Conservation (phyloP, 2,797 vertebrate species). For the Tokudaia muenninki region DNA sequence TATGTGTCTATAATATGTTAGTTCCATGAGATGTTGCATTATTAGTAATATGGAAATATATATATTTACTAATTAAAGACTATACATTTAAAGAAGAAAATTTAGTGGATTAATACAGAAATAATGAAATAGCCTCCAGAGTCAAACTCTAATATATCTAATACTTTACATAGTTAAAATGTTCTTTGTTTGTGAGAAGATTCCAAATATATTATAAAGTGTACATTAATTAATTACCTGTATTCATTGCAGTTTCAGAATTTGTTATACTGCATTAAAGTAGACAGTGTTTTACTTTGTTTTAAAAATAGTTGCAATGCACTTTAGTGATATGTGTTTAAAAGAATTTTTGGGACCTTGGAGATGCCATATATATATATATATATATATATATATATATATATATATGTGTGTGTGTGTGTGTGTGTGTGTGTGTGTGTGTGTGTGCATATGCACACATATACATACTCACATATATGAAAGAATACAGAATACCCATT, state of each 20-base stretch:
- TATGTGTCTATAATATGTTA: neutral
- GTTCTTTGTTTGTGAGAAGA: neutral
- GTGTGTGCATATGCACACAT: too few relatives aligned
- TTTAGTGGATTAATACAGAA: neutral
- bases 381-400: too few relatives aligned
- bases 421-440: too few relatives aligned
- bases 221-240: neutral
- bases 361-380: neutral
- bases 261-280: neutral
- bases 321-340: neutral
- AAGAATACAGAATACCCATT: neutral
- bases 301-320: neutral
- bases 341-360: neutral
- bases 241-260: neutral
- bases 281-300: neutral
- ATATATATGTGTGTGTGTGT: too few relatives aligned
- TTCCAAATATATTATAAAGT: neutral
- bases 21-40: neutral
- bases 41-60: constrained; percentile 5
- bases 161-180: neutral
- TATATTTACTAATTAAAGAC: neutral
- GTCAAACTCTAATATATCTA: neutral
- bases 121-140: neutral
- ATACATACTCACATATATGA: too few relatives aligned
- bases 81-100: neutral